Percentiles rank a stretch among this genome's conserved stretches.
These are phyloP conservation scores for Drosophila seguyi DNA, from an alignment of 1,140 invertebrate species.

Conservation along the genomic window DNA sequence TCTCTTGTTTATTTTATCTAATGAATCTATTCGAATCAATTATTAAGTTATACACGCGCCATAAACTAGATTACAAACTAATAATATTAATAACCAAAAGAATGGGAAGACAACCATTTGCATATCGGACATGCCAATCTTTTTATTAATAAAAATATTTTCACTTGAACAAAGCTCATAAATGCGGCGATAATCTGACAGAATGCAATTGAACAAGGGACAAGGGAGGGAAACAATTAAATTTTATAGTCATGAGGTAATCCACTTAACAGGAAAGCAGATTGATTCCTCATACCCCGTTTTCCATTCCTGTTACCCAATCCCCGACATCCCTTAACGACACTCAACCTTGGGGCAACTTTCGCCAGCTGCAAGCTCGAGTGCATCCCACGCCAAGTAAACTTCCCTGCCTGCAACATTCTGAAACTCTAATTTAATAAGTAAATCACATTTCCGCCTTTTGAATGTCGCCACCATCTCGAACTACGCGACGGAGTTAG, in stretches of 20 bases:
- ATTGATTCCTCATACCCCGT: conserved; percentile 23
- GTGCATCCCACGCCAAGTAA: conserved; percentile 22
- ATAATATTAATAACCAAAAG: neutral
- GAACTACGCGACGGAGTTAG: conserved; percentile 10
- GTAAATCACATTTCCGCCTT: conserved; percentile 77
- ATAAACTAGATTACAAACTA: neutral
- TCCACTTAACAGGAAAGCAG: conserved; percentile 39
- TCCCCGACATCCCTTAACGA: conserved; percentile 5
- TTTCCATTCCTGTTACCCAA: neutral
- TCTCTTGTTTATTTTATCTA: neutral
- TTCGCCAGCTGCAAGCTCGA: conserved; percentile 33
- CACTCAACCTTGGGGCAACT: conserved; percentile 17
- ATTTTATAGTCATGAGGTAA: conserved; percentile 46
- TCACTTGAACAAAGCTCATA: conserved; percentile 12
- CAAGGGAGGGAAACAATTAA: conserved; percentile 32
- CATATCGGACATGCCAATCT: neutral
- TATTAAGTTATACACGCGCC: neutral
- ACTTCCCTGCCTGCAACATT: conserved; percentile 28
- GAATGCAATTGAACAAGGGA: conserved; percentile 1
- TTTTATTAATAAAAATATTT: conserved; percentile 10
- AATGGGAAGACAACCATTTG: neutral
- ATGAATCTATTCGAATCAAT: conserved; percentile 1
- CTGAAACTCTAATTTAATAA: conserved; percentile 72
- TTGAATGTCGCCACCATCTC: conserved; percentile 51
- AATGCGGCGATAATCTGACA: conserved; percentile 6